These are phyloP conservation scores for Crocodylus rhombifer DNA, from an alignment of 2,797 vertebrate species.

Conservation along the genomic window DNA sequence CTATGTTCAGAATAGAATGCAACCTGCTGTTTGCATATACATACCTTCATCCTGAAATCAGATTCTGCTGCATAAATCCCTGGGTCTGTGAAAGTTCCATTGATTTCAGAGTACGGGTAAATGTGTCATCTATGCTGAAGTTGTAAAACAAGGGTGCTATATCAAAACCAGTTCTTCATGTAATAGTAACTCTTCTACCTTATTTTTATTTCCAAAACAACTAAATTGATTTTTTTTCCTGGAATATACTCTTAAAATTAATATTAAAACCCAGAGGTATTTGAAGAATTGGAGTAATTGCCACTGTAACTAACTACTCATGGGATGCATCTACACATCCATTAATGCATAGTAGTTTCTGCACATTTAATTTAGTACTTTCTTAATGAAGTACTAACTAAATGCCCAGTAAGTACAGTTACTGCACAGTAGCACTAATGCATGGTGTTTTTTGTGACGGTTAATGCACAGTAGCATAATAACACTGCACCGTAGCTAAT, in stretches of 20 bases:
- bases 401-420: too few relatives aligned
- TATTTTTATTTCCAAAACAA: background rate
- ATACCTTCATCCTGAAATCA: conserved; percentile 57
- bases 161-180: background rate
- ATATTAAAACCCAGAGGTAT: background rate
- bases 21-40: conserved; percentile 65
- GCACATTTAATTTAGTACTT: too few relatives aligned
- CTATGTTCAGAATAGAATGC: background rate
- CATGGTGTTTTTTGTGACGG: too few relatives aligned
- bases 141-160: conserved; percentile 43
- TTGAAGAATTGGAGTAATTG: background rate
- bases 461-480: too few relatives aligned
- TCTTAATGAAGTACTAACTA: too few relatives aligned
- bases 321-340: too few relatives aligned
- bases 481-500: too few relatives aligned
- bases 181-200: conserved; percentile 43
- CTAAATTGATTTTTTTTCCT: background rate
- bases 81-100: conserved; percentile 66
- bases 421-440: too few relatives aligned
- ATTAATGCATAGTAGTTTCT: too few relatives aligned
- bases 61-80: conserved; percentile 61
- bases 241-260: background rate
- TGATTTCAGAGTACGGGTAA: conserved; percentile 34
- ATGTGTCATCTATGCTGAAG: conserved; percentile 60
- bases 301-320: background rate